A percentile compares a stretch with the other conserved stretches of the same genome.
phyloP scores from a whole-genome alignment of 1,140 invertebrate genomes.

The Drosophila ohnishii region DNA sequence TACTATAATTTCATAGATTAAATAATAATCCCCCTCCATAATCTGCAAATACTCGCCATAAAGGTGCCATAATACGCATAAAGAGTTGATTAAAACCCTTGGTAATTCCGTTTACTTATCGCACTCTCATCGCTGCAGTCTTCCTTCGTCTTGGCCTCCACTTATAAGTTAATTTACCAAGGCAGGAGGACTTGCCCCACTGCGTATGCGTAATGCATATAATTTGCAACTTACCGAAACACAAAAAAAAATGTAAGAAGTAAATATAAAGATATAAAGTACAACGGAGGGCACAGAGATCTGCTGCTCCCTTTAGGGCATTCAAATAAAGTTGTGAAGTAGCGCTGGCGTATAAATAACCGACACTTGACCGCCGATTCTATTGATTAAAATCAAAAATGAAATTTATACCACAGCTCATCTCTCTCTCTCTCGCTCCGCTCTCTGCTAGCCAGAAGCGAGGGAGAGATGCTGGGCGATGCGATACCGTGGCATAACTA shows the following conservation, averaged over 20 bases:
- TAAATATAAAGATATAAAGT: conserved; percentile 12
- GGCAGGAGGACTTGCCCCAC: conserved; percentile 37
- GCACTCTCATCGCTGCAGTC: conserved; percentile 23
- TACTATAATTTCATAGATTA: background rate
- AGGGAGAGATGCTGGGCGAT: conserved; percentile 34
- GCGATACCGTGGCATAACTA: conserved; percentile 65
- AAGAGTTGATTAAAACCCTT: conserved; percentile 22
- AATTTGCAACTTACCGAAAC: conserved; percentile 56
- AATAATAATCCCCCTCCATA: background rate
- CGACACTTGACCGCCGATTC: conserved; percentile 61
- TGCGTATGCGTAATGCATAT: conserved; percentile 77
- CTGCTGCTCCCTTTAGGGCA: conserved; percentile 39
- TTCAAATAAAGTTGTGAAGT: conserved; percentile 80
- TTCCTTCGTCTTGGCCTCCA: conserved; percentile 18
- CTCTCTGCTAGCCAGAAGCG: conserved; percentile 56
- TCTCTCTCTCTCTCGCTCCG: conserved; percentile 22
- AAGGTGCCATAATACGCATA: conserved; percentile 6
- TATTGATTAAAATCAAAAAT: conserved; percentile 67
- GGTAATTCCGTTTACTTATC: conserved; percentile 35
- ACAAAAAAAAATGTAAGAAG: background rate
- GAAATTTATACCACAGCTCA: conserved; percentile 49
- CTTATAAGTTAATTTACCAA: conserved; percentile 75
- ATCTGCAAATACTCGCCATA: background rate
- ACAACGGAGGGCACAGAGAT: conserved; percentile 1
- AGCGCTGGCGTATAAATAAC: conserved; percentile 76